These are phyloP conservation scores for Cotesia typhae DNA, from an alignment of 1,140 invertebrate genomes.

Conservation along the genomic window DNA sequence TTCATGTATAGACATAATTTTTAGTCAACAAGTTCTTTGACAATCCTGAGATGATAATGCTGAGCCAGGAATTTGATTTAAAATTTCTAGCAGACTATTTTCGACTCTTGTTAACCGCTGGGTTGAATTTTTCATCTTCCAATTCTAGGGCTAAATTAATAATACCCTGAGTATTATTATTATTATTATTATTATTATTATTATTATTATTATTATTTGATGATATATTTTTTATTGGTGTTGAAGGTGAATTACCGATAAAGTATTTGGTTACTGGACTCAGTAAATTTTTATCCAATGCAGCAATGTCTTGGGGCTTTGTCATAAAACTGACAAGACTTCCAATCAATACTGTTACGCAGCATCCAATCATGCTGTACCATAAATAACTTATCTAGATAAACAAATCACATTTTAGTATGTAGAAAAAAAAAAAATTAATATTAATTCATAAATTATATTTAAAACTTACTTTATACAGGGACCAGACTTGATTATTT, in stretches of 20 bases:
- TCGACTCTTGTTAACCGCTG: no score
- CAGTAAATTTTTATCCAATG: constrained; percentile 67
- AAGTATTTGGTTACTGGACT: constrained; percentile 65
- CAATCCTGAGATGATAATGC: no score
- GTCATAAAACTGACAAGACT: constrained; percentile 76
- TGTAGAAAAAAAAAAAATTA: constrained; percentile 51
- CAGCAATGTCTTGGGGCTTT: constrained; percentile 66
- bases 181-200: constrained; percentile 27
- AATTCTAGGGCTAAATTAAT: constrained; percentile 60
- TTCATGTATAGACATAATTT: no score
- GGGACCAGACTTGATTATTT: constrained; percentile 38
- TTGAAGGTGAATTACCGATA: constrained; percentile 34
- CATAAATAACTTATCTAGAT: constrained; percentile 77
- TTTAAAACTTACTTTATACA: constrained; percentile 50
- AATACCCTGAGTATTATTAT: constrained; percentile 50
- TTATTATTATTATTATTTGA: constrained; percentile 26
- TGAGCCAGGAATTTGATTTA: no score
- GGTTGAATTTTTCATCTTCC: constrained; percentile 52
- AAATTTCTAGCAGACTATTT: no score
- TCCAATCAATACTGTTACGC: constrained; percentile 76
- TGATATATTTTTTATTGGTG: constrained; percentile 43
- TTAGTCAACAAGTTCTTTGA: no score
- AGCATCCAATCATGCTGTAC: constrained; percentile 81
- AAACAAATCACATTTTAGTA: constrained; percentile 41
- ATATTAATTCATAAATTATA: neutral